phyloP scores from a whole-genome alignment of 1,140 invertebrate genomes.

The Diachasma alloeum region DNA sequence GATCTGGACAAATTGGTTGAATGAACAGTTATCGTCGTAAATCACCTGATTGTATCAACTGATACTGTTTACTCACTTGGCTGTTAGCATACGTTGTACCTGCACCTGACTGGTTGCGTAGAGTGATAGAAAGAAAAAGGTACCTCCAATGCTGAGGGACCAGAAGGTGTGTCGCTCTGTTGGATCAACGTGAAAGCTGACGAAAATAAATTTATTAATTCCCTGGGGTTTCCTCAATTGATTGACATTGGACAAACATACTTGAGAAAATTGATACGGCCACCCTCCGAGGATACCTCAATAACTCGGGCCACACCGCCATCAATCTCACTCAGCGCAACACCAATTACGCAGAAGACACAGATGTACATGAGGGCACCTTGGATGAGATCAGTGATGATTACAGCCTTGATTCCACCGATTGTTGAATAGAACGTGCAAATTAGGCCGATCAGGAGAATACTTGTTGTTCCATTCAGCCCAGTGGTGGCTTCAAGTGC shows the following conservation, averaged over 20 bases:
- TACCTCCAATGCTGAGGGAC: slow-evolving; percentile 76
- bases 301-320: slow-evolving; percentile 72
- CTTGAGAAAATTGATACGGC: slow-evolving; percentile 51
- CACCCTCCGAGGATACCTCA: slow-evolving; percentile 69
- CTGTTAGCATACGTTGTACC: slow-evolving; percentile 56
- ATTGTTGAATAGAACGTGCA: slow-evolving; percentile 91
- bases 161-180: slow-evolving; percentile 80
- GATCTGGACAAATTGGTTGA: slow-evolving; percentile 64
- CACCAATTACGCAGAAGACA: slow-evolving; percentile 58
- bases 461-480: slow-evolving; percentile 76
- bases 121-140: slow-evolving; percentile 76
- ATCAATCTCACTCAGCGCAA: slow-evolving; percentile 73
- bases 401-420: slow-evolving; percentile 90
- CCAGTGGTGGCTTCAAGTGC: slow-evolving; percentile 90
- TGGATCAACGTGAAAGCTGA: slow-evolving; percentile 71
- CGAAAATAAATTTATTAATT: neutral
- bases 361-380: slow-evolving; percentile 77
- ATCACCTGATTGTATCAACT: neutral
- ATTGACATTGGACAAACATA: slow-evolving; percentile 33
- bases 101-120: slow-evolving; percentile 83
- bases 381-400: slow-evolving; percentile 88
- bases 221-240: neutral
- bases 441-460: slow-evolving; percentile 79
- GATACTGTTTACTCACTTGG: slow-evolving; percentile 47
- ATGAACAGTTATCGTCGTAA: slow-evolving; percentile 42